Conservation (phyloP, 2,113 vertebrate genomes). For the Crypturellus undulatus region DNA sequence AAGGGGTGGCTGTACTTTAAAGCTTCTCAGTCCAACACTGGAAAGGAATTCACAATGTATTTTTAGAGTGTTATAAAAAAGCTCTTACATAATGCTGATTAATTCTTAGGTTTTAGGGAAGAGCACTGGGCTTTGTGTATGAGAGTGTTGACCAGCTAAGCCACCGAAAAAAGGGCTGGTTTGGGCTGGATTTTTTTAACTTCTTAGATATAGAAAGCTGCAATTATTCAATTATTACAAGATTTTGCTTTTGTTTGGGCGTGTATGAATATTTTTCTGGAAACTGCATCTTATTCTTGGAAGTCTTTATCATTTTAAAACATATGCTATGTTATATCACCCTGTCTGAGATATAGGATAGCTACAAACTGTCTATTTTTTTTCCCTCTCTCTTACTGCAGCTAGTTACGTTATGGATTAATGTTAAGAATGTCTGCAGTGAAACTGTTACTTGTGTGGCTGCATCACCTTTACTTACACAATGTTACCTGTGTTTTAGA, state of each 20-base stretch:
- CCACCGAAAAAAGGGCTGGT: slow-evolving; percentile 37
- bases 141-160: slow-evolving; percentile 56
- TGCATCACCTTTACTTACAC: background rate
- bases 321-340: slow-evolving; percentile 66
- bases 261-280: slow-evolving; percentile 71
- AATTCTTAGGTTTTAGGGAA: slow-evolving; percentile 69
- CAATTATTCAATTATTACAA: slow-evolving; percentile 59
- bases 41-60: slow-evolving; percentile 62
- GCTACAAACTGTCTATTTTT: slow-evolving; percentile 45
- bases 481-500: slow-evolving; percentile 16
- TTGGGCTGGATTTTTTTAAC: background rate
- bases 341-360: slow-evolving; percentile 54
- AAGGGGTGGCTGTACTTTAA: slow-evolving; percentile 47
- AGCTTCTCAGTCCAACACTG: slow-evolving; percentile 58
- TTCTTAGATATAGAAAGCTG: slow-evolving; percentile 43
- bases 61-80: slow-evolving; percentile 70
- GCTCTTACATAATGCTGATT: slow-evolving; percentile 66
- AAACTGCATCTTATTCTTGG: slow-evolving; percentile 71
- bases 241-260: slow-evolving; percentile 69
- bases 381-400: slow-evolving; percentile 29
- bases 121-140: slow-evolving; percentile 52
- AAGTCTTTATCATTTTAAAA: slow-evolving; percentile 77
- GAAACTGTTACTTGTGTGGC: background rate
- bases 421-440: slow-evolving; percentile 60
- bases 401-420: slow-evolving; percentile 50